Evolutionary conservation across 2,113 vertebrate species (phyloP).

Genomic region (Isichthys henryi): DNA sequence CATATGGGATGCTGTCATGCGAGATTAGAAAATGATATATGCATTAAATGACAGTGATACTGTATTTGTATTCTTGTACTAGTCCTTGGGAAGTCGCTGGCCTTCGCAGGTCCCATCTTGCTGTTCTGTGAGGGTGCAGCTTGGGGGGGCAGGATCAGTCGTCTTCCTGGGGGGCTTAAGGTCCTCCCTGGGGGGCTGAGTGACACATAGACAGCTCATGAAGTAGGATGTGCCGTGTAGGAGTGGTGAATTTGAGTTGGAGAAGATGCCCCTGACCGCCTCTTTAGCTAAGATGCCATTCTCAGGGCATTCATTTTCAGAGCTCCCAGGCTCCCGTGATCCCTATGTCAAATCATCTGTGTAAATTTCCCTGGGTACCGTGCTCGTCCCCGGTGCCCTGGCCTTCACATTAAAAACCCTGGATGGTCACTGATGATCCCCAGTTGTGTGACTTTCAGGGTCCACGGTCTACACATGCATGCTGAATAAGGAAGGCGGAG

Average conservation of each 20-base stretch:
- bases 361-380: neutral
- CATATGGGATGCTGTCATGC: neutral
- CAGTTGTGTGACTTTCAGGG: slow-evolving; percentile 53
- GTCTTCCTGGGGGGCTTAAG: neutral
- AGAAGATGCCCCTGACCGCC: neutral
- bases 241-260: neutral
- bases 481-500: slow-evolving; percentile 77
- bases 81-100: neutral
- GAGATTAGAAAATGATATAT: neutral
- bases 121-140: neutral
- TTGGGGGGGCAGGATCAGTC: neutral
- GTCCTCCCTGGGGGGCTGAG: neutral
- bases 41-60: neutral
- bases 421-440: neutral
- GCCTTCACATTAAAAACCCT: neutral
- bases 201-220: neutral
- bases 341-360: neutral
- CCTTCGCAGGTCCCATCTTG: neutral
- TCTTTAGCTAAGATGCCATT: neutral
- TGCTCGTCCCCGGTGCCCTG: neutral
- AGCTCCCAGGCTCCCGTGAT: neutral
- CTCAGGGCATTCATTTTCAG: neutral
- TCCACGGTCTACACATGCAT: slow-evolving; percentile 91
- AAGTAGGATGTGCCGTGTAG: neutral
- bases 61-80: neutral